Evolutionary conservation across 2,888 invertebrate species (phyloP).

Genomic region (Linnaemya vulpina): DNA sequence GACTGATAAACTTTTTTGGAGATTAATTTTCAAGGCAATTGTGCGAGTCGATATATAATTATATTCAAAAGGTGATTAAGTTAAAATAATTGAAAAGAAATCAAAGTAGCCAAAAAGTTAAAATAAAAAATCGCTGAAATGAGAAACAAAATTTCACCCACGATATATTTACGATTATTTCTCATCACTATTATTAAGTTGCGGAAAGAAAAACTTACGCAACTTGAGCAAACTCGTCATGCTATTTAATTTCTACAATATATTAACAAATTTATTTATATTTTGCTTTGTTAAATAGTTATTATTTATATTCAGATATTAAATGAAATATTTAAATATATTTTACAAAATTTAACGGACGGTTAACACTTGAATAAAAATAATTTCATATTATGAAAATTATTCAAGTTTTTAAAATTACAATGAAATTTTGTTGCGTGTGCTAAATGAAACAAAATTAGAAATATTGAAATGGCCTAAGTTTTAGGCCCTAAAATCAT

Average conservation of each 20-base stretch:
- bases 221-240: constrained; percentile 12
- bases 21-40: no score
- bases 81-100: no score
- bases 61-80: no score
- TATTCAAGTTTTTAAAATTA: no score
- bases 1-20: no score
- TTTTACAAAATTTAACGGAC: neutral
- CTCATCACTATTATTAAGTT: neutral
- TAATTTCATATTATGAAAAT: no score
- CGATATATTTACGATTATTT: neutral
- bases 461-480: no score
- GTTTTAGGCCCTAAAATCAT: no score
- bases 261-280: neutral
- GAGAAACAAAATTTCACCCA: neutral
- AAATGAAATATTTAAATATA: neutral
- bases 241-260: constrained; percentile 9
- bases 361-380: neutral
- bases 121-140: neutral
- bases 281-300: neutral
- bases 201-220: constrained; percentile 4
- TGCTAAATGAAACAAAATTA: no score
- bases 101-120: no score
- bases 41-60: no score
- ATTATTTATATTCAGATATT: neutral
- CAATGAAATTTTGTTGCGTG: no score